A percentile compares a stretch with the other conserved stretches of the same genome.
These are phyloP conservation scores for Macrotis lagotis DNA, from an alignment of 2,113 vertebrate genomes.

Conservation along the genomic window DNA sequence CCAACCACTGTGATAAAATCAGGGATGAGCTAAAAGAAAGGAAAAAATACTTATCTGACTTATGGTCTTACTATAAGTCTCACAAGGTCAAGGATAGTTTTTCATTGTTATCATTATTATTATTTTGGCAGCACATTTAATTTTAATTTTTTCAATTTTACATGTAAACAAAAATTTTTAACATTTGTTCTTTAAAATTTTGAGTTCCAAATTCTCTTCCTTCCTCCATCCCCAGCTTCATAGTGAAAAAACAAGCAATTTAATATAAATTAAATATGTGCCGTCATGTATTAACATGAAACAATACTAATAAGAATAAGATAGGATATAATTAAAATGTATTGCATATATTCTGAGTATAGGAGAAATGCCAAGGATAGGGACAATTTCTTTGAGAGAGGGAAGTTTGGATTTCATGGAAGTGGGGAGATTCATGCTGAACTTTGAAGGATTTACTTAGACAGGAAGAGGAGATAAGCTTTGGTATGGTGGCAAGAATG, in stretches of 20 bases:
- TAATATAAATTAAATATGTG: neutral
- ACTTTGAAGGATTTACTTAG: neutral
- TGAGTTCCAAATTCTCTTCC: neutral
- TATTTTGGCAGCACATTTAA: neutral
- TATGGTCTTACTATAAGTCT: neutral
- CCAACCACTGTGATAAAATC: neutral
- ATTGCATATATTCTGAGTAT: neutral
- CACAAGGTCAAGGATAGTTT: neutral
- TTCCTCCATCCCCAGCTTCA: neutral
- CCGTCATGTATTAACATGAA: neutral
- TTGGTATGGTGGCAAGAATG: neutral
- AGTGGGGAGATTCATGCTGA: neutral
- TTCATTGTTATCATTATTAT: neutral
- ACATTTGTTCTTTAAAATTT: neutral
- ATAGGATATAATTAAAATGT: neutral
- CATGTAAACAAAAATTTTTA: neutral
- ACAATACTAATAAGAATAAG: neutral
- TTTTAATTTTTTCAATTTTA: neutral
- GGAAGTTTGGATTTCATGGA: neutral
- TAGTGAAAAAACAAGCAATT: neutral
- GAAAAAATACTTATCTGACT: neutral
- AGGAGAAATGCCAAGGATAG: neutral
- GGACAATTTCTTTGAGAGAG: neutral
- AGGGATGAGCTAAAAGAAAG: neutral
- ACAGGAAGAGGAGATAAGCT: neutral